phyloP scores from a whole-genome alignment of 2,797 vertebrate species.

The Pogonophryne albipinna region DNA sequence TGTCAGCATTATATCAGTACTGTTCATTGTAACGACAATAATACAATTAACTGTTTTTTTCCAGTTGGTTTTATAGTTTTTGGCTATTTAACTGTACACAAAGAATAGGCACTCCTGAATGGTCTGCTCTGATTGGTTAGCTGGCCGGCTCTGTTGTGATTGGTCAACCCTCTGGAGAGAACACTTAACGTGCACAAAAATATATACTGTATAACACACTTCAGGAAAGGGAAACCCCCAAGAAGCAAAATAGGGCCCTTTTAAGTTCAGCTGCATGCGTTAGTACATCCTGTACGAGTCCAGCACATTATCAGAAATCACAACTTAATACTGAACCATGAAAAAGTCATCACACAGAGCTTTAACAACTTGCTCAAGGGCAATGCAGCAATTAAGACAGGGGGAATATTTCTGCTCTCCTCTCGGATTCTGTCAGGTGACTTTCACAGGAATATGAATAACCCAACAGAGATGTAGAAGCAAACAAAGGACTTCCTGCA shows the following conservation, averaged over 20 bases:
- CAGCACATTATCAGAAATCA: not conserved
- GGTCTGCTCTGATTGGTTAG: not conserved
- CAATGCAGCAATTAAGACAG: slow-evolving; percentile 21
- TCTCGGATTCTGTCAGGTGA: slow-evolving; percentile 30
- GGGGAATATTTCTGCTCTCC: slow-evolving; percentile 11
- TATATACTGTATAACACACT: no score
- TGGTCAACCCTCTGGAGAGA: no score
- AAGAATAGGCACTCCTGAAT: not conserved
- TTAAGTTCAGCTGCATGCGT: not conserved
- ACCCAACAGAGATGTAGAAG: slow-evolving; percentile 40
- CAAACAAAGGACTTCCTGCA: slow-evolving; percentile 58
- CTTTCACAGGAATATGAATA: slow-evolving; percentile 43
- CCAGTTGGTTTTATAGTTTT: not conserved
- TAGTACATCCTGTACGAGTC: slow-evolving; percentile 12
- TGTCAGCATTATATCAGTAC: no score
- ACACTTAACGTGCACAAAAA: no score
- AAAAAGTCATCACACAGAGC: slow-evolving; percentile 23
- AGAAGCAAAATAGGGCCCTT: no score
- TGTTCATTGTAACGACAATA: not conserved
- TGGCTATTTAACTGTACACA: not conserved
- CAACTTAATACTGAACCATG: slow-evolving; percentile 29
- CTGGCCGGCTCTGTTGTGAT: no score
- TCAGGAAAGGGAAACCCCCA: no score
- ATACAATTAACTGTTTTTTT: not conserved
- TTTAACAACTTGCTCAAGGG: slow-evolving; percentile 51